Conservation (phyloP, 2,797 vertebrate species). For the Notolabrus celidotus region DNA sequence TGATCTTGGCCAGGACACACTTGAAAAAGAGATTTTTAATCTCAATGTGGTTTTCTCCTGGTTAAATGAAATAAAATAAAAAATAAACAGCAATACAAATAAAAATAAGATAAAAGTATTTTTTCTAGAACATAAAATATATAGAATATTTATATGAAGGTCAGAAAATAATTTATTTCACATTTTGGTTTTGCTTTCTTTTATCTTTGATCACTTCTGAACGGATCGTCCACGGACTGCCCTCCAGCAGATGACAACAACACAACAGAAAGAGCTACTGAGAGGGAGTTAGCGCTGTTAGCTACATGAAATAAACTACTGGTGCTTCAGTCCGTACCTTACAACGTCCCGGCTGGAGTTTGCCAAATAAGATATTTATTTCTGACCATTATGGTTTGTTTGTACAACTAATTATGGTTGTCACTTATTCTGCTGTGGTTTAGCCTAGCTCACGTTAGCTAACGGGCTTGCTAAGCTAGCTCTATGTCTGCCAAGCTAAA, state of each 20-base stretch:
- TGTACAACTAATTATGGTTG: conserved; percentile 40
- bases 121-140: too few species aligned
- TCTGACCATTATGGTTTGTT: conserved; percentile 21
- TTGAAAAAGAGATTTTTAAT: too few species aligned
- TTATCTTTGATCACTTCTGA: background rate
- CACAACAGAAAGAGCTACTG: conserved; percentile 80
- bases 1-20: too few species aligned
- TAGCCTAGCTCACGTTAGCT: conserved; percentile 59
- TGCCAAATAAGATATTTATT: conserved; percentile 3
- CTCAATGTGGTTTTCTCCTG: too few species aligned
- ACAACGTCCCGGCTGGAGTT: conserved; percentile 31
- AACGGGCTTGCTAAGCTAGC: conserved; percentile 67
- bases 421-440: conserved; percentile 27
- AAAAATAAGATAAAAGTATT: too few species aligned
- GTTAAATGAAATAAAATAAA: too few species aligned
- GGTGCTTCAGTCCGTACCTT: conserved; percentile 14
- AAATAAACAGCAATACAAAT: too few species aligned
- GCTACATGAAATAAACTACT: conserved; percentile 70
- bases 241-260: conserved; percentile 83
- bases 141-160: too few species aligned
- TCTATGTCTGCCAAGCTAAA: conserved; percentile 75
- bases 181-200: background rate
- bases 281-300: conserved; percentile 76
- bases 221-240: conserved; percentile 43
- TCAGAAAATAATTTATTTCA: too few species aligned